Base-by-base conservation (phyloP, 2,797 vertebrate genomes). In the Myotis planiceps region DNA sequence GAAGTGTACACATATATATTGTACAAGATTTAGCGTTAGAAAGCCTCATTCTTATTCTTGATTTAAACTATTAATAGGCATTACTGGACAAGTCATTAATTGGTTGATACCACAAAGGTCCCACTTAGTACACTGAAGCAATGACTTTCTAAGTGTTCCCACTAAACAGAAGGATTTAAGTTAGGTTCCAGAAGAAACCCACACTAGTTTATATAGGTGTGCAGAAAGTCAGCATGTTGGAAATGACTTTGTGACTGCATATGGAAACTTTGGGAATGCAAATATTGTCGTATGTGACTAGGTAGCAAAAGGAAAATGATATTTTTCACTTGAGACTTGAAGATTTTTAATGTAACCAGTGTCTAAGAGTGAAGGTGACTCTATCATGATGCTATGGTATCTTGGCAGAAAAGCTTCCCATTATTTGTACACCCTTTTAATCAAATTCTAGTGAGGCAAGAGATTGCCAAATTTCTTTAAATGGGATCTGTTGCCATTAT, bases 31-130 rank as follows among this genome's bases (percentile, higher is more conserved):
- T 47, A 51, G 12, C 14, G 72, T 71, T 45, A 51, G 13, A 42
- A 49, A 42, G 3, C 19, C 23, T 81, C 53, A 45, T 90, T 90
- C 55, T 86, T 87, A 69, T 75, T 55, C 72, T 88, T 71, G 19
- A 79, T 86, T 94, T 95, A 78, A 82, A n/a, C 21, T 91, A n/a
- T 68, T 47, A 19, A 1, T 42, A 92, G 39, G 18, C 32, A 63
- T 68, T 93, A 92, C 55, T 86, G 68, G 86, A 88, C 9, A 75
- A 49, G 16, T 79, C 47, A 63, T 90, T 96, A 93, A 95, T 92
- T 95, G 85, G n/a, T 96, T 92, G 19, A 2, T 82, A 6, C 15
- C 66, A 37, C 55, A 58, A 66, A 34, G 34, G 90, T 14, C 32
- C 45, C 23, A 45, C 65, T 91, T 90, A 65, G 37, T 51, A 14